Evolutionary conservation across 2,888 invertebrate species (phyloP).

Genomic region (Sisyra nigra): DNA sequence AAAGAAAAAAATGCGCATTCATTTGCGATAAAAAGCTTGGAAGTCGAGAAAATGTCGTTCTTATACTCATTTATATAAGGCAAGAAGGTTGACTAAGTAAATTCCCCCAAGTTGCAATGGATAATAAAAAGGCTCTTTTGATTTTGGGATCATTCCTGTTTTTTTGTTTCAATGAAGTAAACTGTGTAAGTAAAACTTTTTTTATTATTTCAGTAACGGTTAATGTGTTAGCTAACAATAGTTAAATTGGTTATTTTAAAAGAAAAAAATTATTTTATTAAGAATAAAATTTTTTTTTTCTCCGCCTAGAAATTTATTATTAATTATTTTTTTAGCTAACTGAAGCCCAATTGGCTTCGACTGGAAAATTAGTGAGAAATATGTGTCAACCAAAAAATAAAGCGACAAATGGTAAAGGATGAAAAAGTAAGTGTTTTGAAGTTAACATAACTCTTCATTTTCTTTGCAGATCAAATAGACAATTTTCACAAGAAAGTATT

Average conservation of each 20-base stretch:
- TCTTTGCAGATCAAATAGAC: slow-evolving; percentile 5
- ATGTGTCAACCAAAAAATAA: slow-evolving; percentile 46
- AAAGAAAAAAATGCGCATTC: too few relatives aligned
- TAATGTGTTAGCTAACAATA: background rate
- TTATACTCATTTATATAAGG: too few relatives aligned
- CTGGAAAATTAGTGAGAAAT: slow-evolving; percentile 44
- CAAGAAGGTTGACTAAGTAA: too few relatives aligned
- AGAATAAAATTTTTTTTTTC: background rate
- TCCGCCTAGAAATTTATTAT: background rate
- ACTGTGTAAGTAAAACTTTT: too few relatives aligned
- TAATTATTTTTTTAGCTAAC: slow-evolving; percentile 16
- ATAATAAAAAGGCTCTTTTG: too few relatives aligned
- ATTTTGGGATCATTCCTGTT: too few relatives aligned
- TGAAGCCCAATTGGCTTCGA: slow-evolving; percentile 41
- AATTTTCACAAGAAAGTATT: slow-evolving; percentile 5
- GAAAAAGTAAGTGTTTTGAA: background rate
- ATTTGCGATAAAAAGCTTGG: too few relatives aligned
- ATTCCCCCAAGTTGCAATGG: too few relatives aligned
- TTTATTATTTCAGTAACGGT: too few relatives aligned
- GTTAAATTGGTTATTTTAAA: background rate
- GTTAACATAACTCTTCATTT: background rate
- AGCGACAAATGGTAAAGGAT: slow-evolving; percentile 33
- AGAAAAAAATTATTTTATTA: background rate
- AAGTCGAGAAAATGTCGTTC: too few relatives aligned
- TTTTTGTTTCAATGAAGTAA: too few relatives aligned